phyloP scores from a whole-genome alignment of 2,888 invertebrate species.

The Chymomyza caudatula region DNA sequence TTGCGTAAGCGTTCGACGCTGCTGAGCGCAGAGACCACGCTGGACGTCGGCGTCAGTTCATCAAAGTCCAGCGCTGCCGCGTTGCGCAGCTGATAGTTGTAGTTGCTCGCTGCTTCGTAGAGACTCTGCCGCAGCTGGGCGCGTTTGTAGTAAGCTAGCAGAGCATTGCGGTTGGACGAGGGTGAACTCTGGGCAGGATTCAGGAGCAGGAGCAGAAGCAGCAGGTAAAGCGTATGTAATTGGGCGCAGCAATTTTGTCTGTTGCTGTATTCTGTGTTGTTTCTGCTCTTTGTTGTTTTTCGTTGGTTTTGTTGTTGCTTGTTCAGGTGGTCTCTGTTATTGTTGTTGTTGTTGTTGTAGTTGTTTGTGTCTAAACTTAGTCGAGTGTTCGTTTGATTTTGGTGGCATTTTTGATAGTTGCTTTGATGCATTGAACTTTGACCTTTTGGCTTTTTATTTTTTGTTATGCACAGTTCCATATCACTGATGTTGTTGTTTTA shows the following conservation, averaged over 20 bases:
- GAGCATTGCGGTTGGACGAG: constrained; percentile 50
- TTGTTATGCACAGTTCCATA: constrained; percentile 67
- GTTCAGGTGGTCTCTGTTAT: constrained; percentile 59
- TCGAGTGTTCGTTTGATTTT: constrained; percentile 59
- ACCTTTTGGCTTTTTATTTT: constrained; percentile 6
- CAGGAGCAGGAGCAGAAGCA: constrained; percentile 43
- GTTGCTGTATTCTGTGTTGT: constrained; percentile 31
- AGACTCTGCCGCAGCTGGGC: constrained; percentile 56
- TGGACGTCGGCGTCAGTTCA: constrained; percentile 57
- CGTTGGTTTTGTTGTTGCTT: constrained; percentile 65
- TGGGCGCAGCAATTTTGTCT: constrained; percentile 22
- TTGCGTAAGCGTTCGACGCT: constrained; percentile 43
- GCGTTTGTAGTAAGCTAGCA: constrained; percentile 67
- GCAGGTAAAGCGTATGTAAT: constrained; percentile 38
- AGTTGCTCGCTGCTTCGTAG: constrained; percentile 13
- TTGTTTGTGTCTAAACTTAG: constrained; percentile 17
- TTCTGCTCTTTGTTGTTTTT: constrained; percentile 41
- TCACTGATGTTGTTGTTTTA: constrained; percentile 46
- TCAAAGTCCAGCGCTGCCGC: constrained; percentile 52
- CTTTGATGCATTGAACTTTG: constrained; percentile 33
- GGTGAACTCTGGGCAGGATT: constrained; percentile 15
- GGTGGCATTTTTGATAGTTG: constrained; percentile 71
- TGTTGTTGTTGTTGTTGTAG: constrained; percentile 32
- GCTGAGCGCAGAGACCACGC: constrained; percentile 55
- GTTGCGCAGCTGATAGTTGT: constrained; percentile 46